Base-by-base conservation (phyloP, 2,888 invertebrate species). In the Quadroppia sp. region DNA sequence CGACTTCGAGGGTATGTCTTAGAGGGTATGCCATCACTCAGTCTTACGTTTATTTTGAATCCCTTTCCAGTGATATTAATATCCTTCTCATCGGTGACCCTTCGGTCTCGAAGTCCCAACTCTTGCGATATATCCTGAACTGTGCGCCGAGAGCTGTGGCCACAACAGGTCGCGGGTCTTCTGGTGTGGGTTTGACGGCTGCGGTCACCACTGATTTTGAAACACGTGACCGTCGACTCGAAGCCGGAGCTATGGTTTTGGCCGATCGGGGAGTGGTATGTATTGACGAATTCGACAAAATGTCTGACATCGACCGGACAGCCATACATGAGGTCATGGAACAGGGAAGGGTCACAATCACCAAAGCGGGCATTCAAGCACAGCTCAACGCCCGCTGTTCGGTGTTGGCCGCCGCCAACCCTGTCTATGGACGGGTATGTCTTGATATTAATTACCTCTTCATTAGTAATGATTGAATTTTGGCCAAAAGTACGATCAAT, bases 261-360 rank as follows among this genome's bases (percentile, higher is more conserved):
- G 96, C 97, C 0, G 97, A 98, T 84, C 91, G 93, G 81, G 97
- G 97, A 72, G 74, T 80, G 74, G 99, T 99, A 83, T 99, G 98
- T 83, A 99, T 99, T 82, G 99, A 99, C 82, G 99, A 99, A 85
- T 99, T 99, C 83, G 99, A 99, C 85, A 99, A 99, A 85, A 97
- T 99, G 98, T 92, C 94, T 70, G 98, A 99, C 78, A 83, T 85
- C 56, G 98, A 99, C 84, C 87, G 96, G 80, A 94, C 94, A 0
- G 93, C 96, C 73, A 95, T 97, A 79, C 96, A 97, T 82, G 96
- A 97, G 85, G 96, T 96, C 53, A 95, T 95, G 95, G 99, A 99
- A 84, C 99, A 99, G 81, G 99, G 99, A 85, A 99, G 99, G 17
- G 97, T 99, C 78, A 96, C 96, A 74, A 98, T 99, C 80, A 98